Evolutionary conservation across 2,888 invertebrate species (phyloP).

Genomic region (Charanyca ferruginea): DNA sequence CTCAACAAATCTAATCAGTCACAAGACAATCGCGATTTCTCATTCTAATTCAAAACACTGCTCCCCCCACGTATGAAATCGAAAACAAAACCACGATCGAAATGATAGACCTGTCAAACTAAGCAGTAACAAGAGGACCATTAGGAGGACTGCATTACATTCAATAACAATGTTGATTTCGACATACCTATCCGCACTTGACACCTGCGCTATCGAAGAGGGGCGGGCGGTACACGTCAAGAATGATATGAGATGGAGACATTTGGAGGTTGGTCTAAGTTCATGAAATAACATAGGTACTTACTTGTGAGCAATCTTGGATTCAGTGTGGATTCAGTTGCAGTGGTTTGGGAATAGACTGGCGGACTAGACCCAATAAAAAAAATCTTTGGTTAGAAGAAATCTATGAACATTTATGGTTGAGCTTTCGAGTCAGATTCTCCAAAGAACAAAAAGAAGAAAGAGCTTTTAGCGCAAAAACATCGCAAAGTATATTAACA

Average conservation of each 20-base stretch:
- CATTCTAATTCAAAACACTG: conserved; percentile 17
- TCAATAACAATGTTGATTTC: conserved; percentile 64
- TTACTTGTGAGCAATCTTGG: background rate
- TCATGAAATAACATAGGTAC: conserved; percentile 1
- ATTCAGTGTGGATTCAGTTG: too few species aligned
- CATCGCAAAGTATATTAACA: too few species aligned
- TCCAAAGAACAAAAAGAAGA: background rate
- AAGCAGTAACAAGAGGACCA: conserved; percentile 38
- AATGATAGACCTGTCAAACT: conserved; percentile 58
- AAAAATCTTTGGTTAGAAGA: too few species aligned
- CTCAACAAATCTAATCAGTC: background rate
- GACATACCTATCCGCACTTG: conserved; percentile 73
- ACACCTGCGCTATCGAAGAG: conserved; percentile 67
- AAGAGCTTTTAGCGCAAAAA: too few species aligned
- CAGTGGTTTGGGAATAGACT: too few species aligned
- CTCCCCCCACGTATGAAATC: conserved; percentile 24
- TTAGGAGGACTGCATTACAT: conserved; percentile 31
- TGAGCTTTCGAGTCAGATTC: too few species aligned
- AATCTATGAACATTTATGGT: background rate
- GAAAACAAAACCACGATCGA: conserved; percentile 31
- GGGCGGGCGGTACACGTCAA: conserved; percentile 76
- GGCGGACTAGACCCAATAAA: too few species aligned
- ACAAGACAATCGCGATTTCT: conserved; percentile 7
- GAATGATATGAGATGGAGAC: conserved; percentile 73
- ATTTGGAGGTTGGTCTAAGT: conserved; percentile 66